A percentile compares a stretch with the other conserved stretches of the same genome.
Evolutionary conservation across 2,113 vertebrate species (phyloP).

Genomic region (Xenopus borealis): DNA sequence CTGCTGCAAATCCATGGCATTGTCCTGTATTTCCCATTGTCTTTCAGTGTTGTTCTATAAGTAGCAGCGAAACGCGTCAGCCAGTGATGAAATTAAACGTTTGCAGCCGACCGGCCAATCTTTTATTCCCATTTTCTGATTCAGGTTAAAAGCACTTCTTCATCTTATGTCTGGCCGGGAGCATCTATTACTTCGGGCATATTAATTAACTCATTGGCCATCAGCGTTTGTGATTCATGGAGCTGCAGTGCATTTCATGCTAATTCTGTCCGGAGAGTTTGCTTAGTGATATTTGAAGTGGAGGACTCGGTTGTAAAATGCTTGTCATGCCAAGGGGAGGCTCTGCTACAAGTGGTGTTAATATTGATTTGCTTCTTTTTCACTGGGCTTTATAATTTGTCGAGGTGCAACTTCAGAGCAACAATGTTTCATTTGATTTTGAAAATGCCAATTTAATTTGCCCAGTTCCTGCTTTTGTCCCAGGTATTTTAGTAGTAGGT

Average conservation of each 20-base stretch:
- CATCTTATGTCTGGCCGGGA: conserved; percentile 8
- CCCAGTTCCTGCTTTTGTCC: neutral
- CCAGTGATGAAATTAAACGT: no score
- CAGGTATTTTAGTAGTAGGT: no score
- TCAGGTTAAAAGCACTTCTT: neutral
- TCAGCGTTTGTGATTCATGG: conserved; percentile 15
- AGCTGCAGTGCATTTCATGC: neutral
- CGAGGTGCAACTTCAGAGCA: neutral
- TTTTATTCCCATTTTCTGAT: no score
- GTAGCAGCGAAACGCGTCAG: no score
- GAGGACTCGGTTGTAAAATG: neutral
- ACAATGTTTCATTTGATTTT: neutral
- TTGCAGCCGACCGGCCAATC: no score
- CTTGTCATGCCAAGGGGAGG: neutral
- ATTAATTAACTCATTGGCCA: conserved; percentile 25
- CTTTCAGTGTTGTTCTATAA: no score
- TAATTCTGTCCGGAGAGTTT: neutral
- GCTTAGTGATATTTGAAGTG: neutral
- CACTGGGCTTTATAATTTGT: neutral
- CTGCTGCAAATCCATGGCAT: no score
- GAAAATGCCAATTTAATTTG: neutral
- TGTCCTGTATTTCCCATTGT: no score
- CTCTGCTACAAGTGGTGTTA: neutral
- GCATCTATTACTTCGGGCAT: conserved; percentile 11
- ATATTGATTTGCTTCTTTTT: neutral